These are phyloP conservation scores for Odontamblyopus lacepedii DNA, from an alignment of 2,797 vertebrate species.

Conservation along the genomic window DNA sequence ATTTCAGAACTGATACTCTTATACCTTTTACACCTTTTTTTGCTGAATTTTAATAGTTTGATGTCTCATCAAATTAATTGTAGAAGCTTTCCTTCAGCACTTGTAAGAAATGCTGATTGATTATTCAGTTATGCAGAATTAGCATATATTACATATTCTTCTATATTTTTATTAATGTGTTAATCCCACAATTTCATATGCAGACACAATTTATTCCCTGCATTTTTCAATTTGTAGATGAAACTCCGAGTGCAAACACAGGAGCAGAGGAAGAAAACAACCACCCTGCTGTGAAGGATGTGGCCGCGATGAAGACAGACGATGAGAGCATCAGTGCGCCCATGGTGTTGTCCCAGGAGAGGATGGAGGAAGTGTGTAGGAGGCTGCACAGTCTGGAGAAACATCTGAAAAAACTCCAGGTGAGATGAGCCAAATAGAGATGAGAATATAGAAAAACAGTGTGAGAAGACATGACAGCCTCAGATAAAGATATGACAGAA, in stretches of 20 bases:
- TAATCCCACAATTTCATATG: neutral
- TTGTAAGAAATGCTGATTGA: neutral
- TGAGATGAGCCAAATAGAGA: constrained; percentile 45
- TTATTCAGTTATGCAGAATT: neutral
- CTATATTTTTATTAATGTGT: neutral
- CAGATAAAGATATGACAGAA: constrained; percentile 51
- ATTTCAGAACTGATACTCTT: neutral
- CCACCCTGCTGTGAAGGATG: constrained; percentile 34
- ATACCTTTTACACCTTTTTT: too few relatives aligned
- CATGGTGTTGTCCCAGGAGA: constrained; percentile 71
- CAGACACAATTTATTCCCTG: neutral
- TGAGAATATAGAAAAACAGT: constrained; percentile 19
- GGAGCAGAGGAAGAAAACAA: constrained; percentile 40
- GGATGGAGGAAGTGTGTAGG: constrained; percentile 70
- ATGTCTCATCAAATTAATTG: too few relatives aligned
- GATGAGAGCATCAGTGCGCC: constrained; percentile 66
- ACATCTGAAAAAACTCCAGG: constrained; percentile 80
- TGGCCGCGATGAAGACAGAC: constrained; percentile 22
- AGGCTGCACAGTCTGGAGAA: constrained; percentile 76
- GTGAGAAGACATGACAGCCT: constrained; percentile 26
- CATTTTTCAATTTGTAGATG: constrained; percentile 47
- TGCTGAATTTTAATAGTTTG: too few relatives aligned
- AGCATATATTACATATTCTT: neutral
- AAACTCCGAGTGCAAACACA: constrained; percentile 39
- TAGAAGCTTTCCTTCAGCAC: neutral